These are phyloP conservation scores for Tachina fera DNA, from an alignment of 2,888 invertebrate species.

Conservation along the genomic window DNA sequence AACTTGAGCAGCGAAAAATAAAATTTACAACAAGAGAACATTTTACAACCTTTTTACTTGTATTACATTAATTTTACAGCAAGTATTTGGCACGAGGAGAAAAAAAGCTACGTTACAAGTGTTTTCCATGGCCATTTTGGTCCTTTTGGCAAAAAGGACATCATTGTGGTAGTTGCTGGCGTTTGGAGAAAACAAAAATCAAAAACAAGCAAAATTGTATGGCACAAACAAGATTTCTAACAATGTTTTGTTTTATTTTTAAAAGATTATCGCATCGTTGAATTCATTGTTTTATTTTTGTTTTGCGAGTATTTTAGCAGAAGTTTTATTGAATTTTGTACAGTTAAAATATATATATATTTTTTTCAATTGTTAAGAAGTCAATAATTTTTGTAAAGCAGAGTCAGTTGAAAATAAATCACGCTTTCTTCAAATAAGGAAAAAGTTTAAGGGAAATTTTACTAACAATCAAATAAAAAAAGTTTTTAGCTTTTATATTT, in stretches of 20 bases:
- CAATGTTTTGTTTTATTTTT: slow-evolving; percentile 12
- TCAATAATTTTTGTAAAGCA: background rate
- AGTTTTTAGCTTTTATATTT: too few species aligned
- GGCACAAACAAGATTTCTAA: slow-evolving; percentile 8
- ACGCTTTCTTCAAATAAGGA: too few species aligned
- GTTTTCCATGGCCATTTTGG: slow-evolving; percentile 45
- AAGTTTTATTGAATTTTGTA: background rate
- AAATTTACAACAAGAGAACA: background rate
- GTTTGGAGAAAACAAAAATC: background rate
- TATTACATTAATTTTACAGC: background rate
- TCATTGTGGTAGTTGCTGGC: slow-evolving; percentile 7
- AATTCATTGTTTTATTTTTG: slow-evolving; percentile 20
- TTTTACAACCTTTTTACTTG: slow-evolving; percentile 22
- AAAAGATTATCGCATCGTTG: slow-evolving; percentile 40
- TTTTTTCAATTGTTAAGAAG: background rate
- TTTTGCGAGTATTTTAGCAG: background rate
- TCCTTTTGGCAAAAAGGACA: slow-evolving; percentile 26
- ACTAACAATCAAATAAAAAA: too few species aligned
- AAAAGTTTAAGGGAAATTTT: too few species aligned
- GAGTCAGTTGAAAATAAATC: too few species aligned
- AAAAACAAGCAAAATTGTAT: background rate
- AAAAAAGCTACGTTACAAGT: slow-evolving; percentile 42
- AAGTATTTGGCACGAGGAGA: slow-evolving; percentile 30
- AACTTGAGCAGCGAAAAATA: slow-evolving; percentile 23
- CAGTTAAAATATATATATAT: background rate